Conservation (phyloP, 2,888 invertebrate genomes). For the Sesia bembeciformis region DNA sequence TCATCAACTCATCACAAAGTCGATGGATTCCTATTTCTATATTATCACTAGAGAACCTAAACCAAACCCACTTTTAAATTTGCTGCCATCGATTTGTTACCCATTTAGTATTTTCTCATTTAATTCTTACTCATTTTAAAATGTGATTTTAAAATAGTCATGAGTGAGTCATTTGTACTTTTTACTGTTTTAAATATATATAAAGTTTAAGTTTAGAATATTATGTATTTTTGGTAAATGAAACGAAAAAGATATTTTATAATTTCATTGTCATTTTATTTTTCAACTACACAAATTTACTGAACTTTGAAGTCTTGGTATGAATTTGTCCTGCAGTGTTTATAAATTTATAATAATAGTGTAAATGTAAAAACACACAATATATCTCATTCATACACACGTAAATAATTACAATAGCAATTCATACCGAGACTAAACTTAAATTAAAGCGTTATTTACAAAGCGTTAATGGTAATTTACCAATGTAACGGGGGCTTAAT, state of each 20-base stretch:
- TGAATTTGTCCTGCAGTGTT: not conserved
- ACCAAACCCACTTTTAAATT: too few species aligned
- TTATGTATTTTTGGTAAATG: not conserved
- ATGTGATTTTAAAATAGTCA: too few species aligned
- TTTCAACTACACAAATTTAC: not conserved
- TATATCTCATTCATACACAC: not conserved
- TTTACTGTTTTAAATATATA: too few species aligned
- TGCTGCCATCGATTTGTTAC: too few species aligned
- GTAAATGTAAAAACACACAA: not conserved
- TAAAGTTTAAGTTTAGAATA: too few species aligned
- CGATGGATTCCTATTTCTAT: too few species aligned
- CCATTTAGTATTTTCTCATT: too few species aligned
- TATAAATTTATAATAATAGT: not conserved
- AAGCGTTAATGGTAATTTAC: constrained; percentile 39
- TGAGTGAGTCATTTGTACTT: too few species aligned
- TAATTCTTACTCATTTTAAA: too few species aligned
- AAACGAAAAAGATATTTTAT: not conserved
- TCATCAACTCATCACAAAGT: too few species aligned
- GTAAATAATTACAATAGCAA: constrained; percentile 1
- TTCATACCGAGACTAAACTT: constrained; percentile 1
- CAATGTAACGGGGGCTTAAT: constrained; percentile 26
- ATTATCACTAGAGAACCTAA: too few species aligned
- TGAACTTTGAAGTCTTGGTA: not conserved
- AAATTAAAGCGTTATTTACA: constrained; percentile 41
- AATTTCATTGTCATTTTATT: not conserved